These are phyloP conservation scores for Zygothrica quintamaculata DNA, from an alignment of 2,888 invertebrate species.

Conservation along the genomic window DNA sequence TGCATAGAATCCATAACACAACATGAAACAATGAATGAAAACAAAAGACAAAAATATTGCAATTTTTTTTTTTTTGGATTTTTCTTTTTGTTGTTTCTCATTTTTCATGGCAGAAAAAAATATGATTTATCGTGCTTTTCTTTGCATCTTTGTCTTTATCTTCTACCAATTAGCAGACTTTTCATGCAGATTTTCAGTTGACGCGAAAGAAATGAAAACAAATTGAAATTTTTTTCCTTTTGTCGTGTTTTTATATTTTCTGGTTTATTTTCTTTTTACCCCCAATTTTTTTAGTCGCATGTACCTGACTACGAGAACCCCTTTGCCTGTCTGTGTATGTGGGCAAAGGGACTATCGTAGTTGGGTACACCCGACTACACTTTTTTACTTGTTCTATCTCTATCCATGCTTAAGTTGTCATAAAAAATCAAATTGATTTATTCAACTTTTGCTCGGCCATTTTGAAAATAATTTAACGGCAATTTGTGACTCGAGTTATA, in stretches of 20 bases:
- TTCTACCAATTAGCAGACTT: neutral
- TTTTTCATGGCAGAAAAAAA: conserved; percentile 13
- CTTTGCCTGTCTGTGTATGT: too few relatives aligned
- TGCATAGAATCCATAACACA: conserved; percentile 35
- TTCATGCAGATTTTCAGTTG: neutral
- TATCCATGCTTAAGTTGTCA: too few relatives aligned
- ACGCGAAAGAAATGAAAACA: neutral
- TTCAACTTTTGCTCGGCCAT: conserved; percentile 18
- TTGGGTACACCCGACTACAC: too few relatives aligned
- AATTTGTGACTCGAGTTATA: conserved; percentile 19
- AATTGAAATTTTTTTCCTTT: neutral
- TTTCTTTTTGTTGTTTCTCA: neutral
- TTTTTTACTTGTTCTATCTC: too few relatives aligned
- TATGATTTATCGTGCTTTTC: conserved; percentile 15
- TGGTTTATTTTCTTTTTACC: too few relatives aligned
- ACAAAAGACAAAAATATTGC: conserved; percentile 20
- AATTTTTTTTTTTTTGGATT: neutral
- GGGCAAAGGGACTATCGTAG: too few relatives aligned
- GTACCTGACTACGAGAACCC: too few relatives aligned
- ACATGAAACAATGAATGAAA: conserved; percentile 16
- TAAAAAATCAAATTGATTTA: neutral
- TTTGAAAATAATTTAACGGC: conserved; percentile 1
- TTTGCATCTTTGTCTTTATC: too few relatives aligned
- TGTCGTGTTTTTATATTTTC: too few relatives aligned
- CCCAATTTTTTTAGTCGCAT: too few relatives aligned